phyloP scores from a whole-genome alignment of 2,797 vertebrate species.

The Periparus ater region DNA sequence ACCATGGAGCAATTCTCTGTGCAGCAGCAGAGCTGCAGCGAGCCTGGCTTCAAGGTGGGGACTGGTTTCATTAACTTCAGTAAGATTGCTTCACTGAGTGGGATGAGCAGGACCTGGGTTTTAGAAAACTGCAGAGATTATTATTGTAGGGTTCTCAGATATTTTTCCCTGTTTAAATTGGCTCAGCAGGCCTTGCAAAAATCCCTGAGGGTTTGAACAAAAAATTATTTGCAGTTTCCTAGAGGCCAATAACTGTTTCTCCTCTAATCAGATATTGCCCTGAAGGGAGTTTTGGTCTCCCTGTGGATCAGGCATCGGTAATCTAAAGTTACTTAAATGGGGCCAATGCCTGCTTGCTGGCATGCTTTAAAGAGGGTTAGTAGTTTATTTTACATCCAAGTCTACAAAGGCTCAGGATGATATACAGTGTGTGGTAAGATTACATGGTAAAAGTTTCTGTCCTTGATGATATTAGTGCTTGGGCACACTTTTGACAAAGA shows the following conservation, averaged over 20 bases:
- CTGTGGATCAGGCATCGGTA: neutral
- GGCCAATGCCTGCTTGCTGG: constrained; percentile 10
- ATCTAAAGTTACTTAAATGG: constrained; percentile 40
- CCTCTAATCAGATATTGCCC: constrained; percentile 38
- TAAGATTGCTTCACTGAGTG: constrained; percentile 6
- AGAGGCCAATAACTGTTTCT: constrained; percentile 40
- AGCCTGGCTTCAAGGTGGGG: neutral
- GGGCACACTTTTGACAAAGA: constrained; percentile 58
- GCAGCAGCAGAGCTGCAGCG: neutral
- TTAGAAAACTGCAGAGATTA: constrained; percentile 10
- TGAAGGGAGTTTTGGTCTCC: constrained; percentile 28
- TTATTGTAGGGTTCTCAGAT: neutral
- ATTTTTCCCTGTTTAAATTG: constrained; percentile 14
- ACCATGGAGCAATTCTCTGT: neutral
- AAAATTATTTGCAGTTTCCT: constrained; percentile 46
- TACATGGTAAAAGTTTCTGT: constrained; percentile 20
- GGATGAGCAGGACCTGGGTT: neutral
- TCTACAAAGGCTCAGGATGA: neutral
- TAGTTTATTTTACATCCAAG: neutral
- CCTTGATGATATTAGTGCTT: constrained; percentile 45
- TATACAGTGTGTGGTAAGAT: constrained; percentile 1
- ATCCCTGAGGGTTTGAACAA: constrained; percentile 31
- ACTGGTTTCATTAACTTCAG: neutral
- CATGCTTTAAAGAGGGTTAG: neutral
- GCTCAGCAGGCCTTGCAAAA: constrained; percentile 44